Percentiles rank a stretch among this genome's conserved stretches.
These are phyloP conservation scores for Lutraria lutraria DNA, from an alignment of 2,888 invertebrate species.

Conservation along the genomic window DNA sequence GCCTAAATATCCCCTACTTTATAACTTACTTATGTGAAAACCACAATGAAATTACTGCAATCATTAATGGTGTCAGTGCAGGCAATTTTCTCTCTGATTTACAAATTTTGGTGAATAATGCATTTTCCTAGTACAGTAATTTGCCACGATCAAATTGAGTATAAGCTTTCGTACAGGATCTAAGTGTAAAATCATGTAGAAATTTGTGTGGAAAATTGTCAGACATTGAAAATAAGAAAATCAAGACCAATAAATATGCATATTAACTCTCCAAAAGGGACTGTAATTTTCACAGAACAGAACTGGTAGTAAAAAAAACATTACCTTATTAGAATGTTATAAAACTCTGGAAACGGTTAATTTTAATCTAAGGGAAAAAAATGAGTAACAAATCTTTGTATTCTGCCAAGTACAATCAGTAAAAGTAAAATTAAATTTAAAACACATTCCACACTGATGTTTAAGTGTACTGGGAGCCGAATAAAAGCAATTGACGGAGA, in stretches of 20 bases:
- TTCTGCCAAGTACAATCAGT: background rate
- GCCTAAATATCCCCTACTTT: constrained; percentile 15
- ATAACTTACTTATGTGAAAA: constrained; percentile 44
- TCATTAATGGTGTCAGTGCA: constrained; percentile 11
- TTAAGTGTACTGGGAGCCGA: background rate
- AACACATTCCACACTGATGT: background rate
- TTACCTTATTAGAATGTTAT: background rate
- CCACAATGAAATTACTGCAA: constrained; percentile 13
- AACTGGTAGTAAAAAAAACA: background rate
- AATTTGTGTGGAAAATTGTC: background rate
- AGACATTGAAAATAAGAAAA: background rate
- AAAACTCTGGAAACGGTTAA: background rate
- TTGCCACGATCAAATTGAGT: constrained; percentile 1
- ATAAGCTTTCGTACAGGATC: background rate
- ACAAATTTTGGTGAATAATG: constrained; percentile 35
- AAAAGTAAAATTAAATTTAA: constrained; percentile 1
- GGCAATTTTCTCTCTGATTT: constrained; percentile 17
- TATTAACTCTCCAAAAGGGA: background rate
- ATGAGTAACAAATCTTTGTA: background rate
- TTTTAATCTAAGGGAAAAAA: background rate
- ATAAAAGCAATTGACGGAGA: background rate
- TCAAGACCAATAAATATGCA: background rate
- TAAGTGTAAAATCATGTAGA: background rate
- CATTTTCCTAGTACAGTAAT: constrained; percentile 9
- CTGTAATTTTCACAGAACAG: constrained; percentile 10